Base-by-base conservation (phyloP, 2,797 vertebrate genomes). In the Knipowitschia caucasica region DNA sequence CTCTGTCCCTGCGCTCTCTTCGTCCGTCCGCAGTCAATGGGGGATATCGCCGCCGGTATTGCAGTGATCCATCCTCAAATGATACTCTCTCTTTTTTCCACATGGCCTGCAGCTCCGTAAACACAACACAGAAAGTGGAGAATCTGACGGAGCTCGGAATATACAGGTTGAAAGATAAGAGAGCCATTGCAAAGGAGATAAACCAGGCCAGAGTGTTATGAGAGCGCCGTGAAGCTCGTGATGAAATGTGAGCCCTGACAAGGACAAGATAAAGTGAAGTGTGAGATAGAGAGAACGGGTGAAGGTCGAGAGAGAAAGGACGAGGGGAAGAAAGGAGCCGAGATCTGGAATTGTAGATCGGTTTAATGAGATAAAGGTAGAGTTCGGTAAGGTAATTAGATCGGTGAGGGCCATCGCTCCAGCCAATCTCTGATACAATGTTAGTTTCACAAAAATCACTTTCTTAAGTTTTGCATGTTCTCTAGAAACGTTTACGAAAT, bases 41-140 rank as follows among this genome's bases (percentile, higher is more conserved):
- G 14, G 10, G 43, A 26, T 36, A 26, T 60, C 14, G 52, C 44
- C 30, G 61, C 15, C 30, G 38, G 56, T 57, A 63, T 51, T 29
- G 40, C 30, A 55, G 51, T 47, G 47, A 70, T 65, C 34, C 17
- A 70, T 65, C 34, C 17, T 57, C 18, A 51, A 34, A 3, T 52
- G 64, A 71, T 62, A 58, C 44, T 62, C 64, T 50, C 5, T 64
- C 59, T 46, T 36, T 30, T 50, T n/a, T 26, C 42, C 24, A n/a
- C 42, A 15, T 14, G 1, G 45, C 45, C 27, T 47, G 26, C 54
- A 23, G 50, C 25, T 20, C 30, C 40, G 12, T 45, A 34, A 30
- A 35, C 60, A 53, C n/a, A n/a, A n/a, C n/a, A n/a, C n/a, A 11
- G 38, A 53, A 11, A 46, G 56, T 39, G 54, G n/a, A n/a, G n/a